Percentiles rank a stretch among this genome's conserved stretches.
Evolutionary conservation across 2,113 vertebrate genomes (phyloP).

Genomic region (Nesoenas mayeri): DNA sequence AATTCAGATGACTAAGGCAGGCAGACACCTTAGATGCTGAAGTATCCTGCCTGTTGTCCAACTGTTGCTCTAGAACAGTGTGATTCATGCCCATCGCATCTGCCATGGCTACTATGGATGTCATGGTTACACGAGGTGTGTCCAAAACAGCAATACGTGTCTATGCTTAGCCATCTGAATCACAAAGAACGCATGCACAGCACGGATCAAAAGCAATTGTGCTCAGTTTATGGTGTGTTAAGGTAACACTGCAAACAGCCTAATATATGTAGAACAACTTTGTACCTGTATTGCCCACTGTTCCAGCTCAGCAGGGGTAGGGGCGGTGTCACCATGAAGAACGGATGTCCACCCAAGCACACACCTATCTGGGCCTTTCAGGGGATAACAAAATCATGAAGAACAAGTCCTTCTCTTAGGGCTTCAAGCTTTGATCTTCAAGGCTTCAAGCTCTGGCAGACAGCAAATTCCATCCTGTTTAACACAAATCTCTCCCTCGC

Average conservation of each 20-base stretch:
- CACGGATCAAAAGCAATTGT: not conserved
- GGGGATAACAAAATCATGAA: not conserved
- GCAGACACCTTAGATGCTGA: not conserved
- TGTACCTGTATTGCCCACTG: not conserved
- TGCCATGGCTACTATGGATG: not conserved
- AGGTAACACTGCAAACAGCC: not conserved
- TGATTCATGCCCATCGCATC: too few relatives aligned
- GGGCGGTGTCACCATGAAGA: not conserved
- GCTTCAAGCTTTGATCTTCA: not conserved
- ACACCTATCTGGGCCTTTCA: too few relatives aligned
- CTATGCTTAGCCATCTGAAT: not conserved
- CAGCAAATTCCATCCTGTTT: not conserved
- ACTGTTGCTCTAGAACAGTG: not conserved
- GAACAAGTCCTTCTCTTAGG: not conserved
- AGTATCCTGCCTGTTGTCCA: not conserved
- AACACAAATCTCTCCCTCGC: not conserved
- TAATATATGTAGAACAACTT: not conserved
- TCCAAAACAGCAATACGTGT: not conserved
- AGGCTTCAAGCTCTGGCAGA: not conserved
- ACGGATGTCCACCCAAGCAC: not conserved
- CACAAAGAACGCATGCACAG: not conserved
- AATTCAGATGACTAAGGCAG: not conserved
- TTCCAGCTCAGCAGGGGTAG: not conserved
- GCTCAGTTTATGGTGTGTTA: not conserved
- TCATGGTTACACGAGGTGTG: not conserved